Evolutionary conservation across 2,888 invertebrate genomes (phyloP), one percentile per base, ranked within the genome.

Genomic region (Caradrina kadenii): DNA sequence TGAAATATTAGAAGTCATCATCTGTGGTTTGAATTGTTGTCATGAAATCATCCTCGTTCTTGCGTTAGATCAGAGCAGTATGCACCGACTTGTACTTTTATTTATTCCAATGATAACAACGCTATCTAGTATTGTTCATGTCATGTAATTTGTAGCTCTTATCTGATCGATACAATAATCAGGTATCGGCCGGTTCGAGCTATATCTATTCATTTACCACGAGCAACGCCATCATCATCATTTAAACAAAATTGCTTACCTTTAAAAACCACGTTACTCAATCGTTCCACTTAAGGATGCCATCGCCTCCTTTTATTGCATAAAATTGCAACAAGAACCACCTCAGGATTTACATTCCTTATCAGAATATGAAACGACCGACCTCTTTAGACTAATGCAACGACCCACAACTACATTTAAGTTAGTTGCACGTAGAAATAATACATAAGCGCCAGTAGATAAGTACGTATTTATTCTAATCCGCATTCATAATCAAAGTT

Each of bases 361-460:
- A 78, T 78, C 78, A 70, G 74, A 66, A 56, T 58, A 61, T 56
- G 62, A 61, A 78, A 74, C 69, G 64, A 53, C 61, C 26, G 78
- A 74, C 78, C 78, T 67, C 56, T 66, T 70, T 78, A 42, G 21
- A 68, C 61, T 19, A 78, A 61, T 59, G 66, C 52, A 75, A 26
- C 13, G 42, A 67, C 56, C 55, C 60, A 78, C 56, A 61, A 58
- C 55, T 50, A 66, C 48, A 56, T 69, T 45, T 50, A 55, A 22
- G 53, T 63, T 53, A 58, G 21, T 45, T 54, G 49, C 75, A 72
- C 60, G 60, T 48, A 68, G 35, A 54, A 72, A 66, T 64, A 62
- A 66, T 63, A 69, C 63, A 68, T 76, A 62, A 64, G 62, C 45
- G 31, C 31, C 39, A 35, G 22, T 50, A 73, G 53, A 62, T 68